Base-by-base conservation (phyloP, 2,888 invertebrate species). In the Reticulitermes lucifugus region DNA sequence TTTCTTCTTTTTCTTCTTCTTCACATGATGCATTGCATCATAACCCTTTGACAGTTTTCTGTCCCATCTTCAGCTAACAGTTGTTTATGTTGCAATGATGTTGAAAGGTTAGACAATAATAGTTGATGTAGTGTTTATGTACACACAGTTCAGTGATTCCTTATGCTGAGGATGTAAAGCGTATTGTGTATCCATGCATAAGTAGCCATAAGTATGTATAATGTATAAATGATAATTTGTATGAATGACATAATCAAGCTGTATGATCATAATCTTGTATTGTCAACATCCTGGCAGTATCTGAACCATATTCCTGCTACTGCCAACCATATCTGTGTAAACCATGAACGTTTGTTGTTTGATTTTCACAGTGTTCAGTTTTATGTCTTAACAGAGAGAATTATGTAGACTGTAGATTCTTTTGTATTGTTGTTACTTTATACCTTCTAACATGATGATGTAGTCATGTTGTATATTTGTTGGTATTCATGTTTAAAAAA, bases 41-140 rank as follows among this genome's bases (percentile, higher is more conserved):
- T 71, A 43, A 75, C 60, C 46, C 77, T 55, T 59, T 55, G 29
- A 55, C 59, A n/a, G 77, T 35, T 65, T 83, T 75, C 46, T 77
- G 59, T 60, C 73, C 73, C 59, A 77, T 59, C 41, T 59, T 77
- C n/a, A 84, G 73, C 51, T 70, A 77, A 84, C n/a, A 35, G 41
- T 41, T 35, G n/a, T 60, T 65, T 65, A 70, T 70, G 43, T 65
- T 81, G 81, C 81, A 70, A 43, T 29, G 59, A 77, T 84, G 43
- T 65, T 65, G 65, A 41, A 70, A 43, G 81, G 43, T 84, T 84
- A 84, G 84, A 84, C 84, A 84, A 84, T 84, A 84, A 84, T 84
- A 84, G 84, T 71, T 70, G 65, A 65, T 71, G 80, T 84, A 84
- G 80, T 84, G 70, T 70, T 43, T 70, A 29, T 60, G 60, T 80